Base-by-base conservation (phyloP, 2,888 invertebrate genomes). In the Sympetrum striolatum region DNA sequence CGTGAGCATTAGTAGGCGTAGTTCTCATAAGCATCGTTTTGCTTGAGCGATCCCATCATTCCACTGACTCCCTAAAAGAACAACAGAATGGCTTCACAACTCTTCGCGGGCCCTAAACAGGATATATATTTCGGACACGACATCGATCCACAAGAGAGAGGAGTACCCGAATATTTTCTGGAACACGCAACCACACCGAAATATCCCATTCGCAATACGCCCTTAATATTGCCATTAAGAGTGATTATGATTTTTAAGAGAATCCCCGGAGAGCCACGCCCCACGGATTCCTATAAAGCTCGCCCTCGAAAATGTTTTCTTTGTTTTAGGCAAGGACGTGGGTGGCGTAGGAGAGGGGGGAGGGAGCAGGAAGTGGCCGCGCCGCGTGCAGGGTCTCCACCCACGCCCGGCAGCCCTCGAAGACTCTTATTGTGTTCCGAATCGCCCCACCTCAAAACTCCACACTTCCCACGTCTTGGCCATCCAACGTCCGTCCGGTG, bases 381-480 rank as follows among this genome's bases (percentile, higher is more conserved):
- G 64, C n/a, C 22, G 64, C n/a, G 64, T 60, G 60, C 39, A 39
- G 39, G 39, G 39, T 44, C n/a, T 5, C 81, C 82, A 86, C 86
- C 86, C 86, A 86, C 86, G 60, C 86, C 86, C 37, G 39, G 86
- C 86, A 64, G 86, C 86, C 35, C 35, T 39, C 39, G 39, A 35
- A 64, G 60, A 31, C 37, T 64, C 86, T 86, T 39, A 86, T 86
- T 86, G 86, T 86, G 60, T 37, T 86, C 82, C 82, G 10, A 82
- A 82, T 53, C 35, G 58, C 58, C 58, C 58, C 14, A 58, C 48
- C 82, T 53, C 60, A 35, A n/a, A n/a, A 37, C 37, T 35, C 37
- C 64, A 53, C 86, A 58, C 86, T 86, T 86, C 86, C 86, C 86
- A 86, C 86, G 86, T 37, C 86, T 53, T 37, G 12, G 25, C 73